These are phyloP conservation scores for Matsumyia berberina DNA, from an alignment of 2,888 invertebrate genomes.

Conservation along the genomic window DNA sequence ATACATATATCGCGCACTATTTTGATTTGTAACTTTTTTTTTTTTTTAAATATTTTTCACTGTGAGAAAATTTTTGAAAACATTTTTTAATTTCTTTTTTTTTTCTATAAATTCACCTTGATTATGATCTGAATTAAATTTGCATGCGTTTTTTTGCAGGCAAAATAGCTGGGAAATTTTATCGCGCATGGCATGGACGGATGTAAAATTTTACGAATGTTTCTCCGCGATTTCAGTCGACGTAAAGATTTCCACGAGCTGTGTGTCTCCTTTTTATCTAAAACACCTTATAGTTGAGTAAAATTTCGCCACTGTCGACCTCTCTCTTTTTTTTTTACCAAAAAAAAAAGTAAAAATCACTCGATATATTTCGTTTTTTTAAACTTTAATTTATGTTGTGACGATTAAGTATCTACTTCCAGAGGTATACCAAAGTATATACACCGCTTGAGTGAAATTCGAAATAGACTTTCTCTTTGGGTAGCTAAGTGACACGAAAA, in stretches of 20 bases:
- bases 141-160: conserved; percentile 84
- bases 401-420: conserved; percentile 32
- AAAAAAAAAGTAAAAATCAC: conserved; percentile 38
- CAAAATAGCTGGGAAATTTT: conserved; percentile 84
- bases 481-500: conserved; percentile 64
- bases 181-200: conserved; percentile 85
- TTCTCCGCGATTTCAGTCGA: conserved; percentile 80
- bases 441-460: conserved; percentile 44
- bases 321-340: conserved; percentile 11
- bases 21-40: not conserved
- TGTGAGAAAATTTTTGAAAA: conserved; percentile 53
- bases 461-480: conserved; percentile 44
- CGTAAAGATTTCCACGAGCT: conserved; percentile 81
- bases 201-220: conserved; percentile 82
- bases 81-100: conserved; percentile 15
- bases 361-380: conserved; percentile 27
- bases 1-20: conserved; percentile 2
- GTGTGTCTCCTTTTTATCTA: conserved; percentile 77
- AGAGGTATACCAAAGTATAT: conserved; percentile 16
- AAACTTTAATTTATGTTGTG: conserved; percentile 27
- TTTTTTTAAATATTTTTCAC: conserved; percentile 29
- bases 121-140: conserved; percentile 84
- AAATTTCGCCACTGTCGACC: conserved; percentile 28
- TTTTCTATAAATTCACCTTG: conserved; percentile 81
- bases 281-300: conserved; percentile 42